These are phyloP conservation scores for Caenorhabditis parvicauda DNA, from an alignment of 2,888 invertebrate species.

Conservation along the genomic window DNA sequence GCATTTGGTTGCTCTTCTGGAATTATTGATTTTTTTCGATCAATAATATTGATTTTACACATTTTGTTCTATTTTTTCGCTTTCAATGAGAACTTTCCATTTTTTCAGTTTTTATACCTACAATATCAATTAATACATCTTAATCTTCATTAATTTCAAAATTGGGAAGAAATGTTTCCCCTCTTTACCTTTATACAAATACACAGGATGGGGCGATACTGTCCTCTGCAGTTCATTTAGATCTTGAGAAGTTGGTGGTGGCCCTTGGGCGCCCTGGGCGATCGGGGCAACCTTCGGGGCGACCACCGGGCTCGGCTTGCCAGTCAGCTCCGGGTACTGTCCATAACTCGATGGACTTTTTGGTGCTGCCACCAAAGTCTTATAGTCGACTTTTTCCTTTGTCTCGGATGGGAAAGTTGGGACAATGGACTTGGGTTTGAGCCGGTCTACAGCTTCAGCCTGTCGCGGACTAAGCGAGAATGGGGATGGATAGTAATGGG, in stretches of 20 bases:
- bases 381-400: slow-evolving; percentile 17
- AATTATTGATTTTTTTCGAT: slow-evolving; percentile 2
- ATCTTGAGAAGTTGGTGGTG: background rate
- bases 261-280: background rate
- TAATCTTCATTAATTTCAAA: background rate
- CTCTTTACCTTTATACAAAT: slow-evolving; percentile 9
- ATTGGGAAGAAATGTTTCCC: background rate
- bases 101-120: background rate
- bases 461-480: slow-evolving; percentile 35
- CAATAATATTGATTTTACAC: background rate
- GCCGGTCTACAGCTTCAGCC: slow-evolving; percentile 44
- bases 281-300: background rate
- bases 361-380: slow-evolving; percentile 34
- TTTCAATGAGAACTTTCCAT: background rate
- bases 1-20: slow-evolving; percentile 59
- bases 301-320: slow-evolving; percentile 1
- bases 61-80: background rate
- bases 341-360: slow-evolving; percentile 31
- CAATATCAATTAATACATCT: background rate
- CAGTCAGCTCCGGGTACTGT: slow-evolving; percentile 42
- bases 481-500: background rate
- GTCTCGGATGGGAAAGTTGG: slow-evolving; percentile 21
- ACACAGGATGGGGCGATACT: slow-evolving; percentile 14
- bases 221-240: slow-evolving; percentile 3
- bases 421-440: slow-evolving; percentile 19